Base-by-base conservation (phyloP, 2,888 invertebrate genomes). In the Synergus itoensis region DNA sequence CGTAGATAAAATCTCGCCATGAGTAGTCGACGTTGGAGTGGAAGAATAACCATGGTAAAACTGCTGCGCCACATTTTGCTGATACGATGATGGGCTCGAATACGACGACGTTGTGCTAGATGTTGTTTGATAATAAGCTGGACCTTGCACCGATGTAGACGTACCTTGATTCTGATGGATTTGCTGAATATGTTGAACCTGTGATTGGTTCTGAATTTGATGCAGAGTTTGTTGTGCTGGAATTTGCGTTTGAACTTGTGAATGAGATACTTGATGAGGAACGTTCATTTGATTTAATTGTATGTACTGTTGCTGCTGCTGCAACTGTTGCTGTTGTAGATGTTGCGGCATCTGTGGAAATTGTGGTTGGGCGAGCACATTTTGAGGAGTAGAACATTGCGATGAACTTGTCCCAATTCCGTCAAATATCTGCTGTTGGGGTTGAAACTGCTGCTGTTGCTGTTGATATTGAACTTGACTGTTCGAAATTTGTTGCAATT, bases 291-390 rank as follows among this genome's bases (percentile, higher is more conserved):
- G 94, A 84, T 94, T 94, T 64, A 91, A 85, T 80, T 92, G 92
- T 76, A 94, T 93, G 53, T 93, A 92, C 85, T 94, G 93, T 67
- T 92, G 94, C 82, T 94, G 94, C 81, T 94, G 94, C n/a, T 83
- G 84, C 36, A 94, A 93, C 65, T 92, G 94, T 83, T 94, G 94
- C 81, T 94, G 94, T 18, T 84, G 83, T 53, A 83, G 77, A 40
- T 83, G 86, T 63, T 87, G 89, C 48, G 88, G 82, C 7, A 90
- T 89, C 82, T 90, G 91, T 4, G 90, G 89, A 81, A 91, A 92
- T 75, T 90, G 91, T 18, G 92, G 89, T 45, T 90, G 90, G 5
- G 87, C 83, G 73, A 92, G 93, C n/a, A 92, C 88, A n/a, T 90
- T 88, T 77, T 92, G 92, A 1, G 92, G 91, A 1, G 91, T 91